Base-by-base conservation (phyloP, 2,113 vertebrate species). In the Triplophysa dalaica region DNA sequence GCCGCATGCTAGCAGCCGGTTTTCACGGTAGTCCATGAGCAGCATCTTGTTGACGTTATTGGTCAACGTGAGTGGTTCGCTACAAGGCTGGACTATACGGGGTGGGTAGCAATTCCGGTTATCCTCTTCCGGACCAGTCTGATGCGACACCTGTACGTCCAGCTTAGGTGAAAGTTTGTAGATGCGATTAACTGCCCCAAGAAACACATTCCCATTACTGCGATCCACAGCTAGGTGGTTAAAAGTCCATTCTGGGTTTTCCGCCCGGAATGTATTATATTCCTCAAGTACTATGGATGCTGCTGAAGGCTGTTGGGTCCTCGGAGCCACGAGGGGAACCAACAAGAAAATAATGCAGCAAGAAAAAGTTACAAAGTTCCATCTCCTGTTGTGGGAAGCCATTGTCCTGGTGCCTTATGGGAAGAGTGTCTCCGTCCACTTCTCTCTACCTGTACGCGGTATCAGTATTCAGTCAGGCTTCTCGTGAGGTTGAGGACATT, bases 41-140 rank as follows among this genome's bases (percentile, higher is more conserved):
- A 99, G 94, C 96, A 99, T 96, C 88, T 99, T 99, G 89, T 99
- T 99, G 82, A 99, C 93, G 24, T 99, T 99, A 91, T 99, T 97
- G 79, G 96, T 99, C 84, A 93, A 92, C 0, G 92, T 92, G 80
- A 99, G 90, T 1, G 95, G 95, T 82, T 99, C 97, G 0, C 94
- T 94, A 91, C 98, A 99, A 1, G 96, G 96, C 90, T 99, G 98
- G 52, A 99, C 98, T 0, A 99, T 95, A 77, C 94, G 95, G 7
- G 98, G 98, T 1, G 98, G 98, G 83, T 99, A 99, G 87, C 97
- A 99, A 85, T 99, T 97, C 70, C 96, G 96, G 88, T 99, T 99
- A 87, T 99, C 98, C n/a, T 96, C 95, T 0, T 98, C 97, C 0
- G 98, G 98, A 67, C 98, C 98, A 0, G 98, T 99, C 87, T 98